A percentile compares a stretch with the other conserved stretches of the same genome.
phyloP scores from a whole-genome alignment of 2,797 vertebrate species.

The Alca torda region DNA sequence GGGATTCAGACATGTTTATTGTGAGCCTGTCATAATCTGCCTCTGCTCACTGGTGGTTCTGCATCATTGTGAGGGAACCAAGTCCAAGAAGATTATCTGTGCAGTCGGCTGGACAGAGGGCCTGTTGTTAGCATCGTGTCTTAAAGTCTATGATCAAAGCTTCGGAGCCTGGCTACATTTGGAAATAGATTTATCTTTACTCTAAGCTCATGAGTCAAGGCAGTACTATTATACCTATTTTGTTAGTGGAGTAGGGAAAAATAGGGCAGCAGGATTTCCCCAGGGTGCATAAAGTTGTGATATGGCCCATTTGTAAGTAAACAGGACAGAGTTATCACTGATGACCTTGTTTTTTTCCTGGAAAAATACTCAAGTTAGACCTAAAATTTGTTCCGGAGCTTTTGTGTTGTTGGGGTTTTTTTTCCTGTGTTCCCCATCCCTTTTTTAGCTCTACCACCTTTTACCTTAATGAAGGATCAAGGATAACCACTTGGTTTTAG shows the following conservation, averaged over 20 bases:
- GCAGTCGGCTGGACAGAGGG: not conserved
- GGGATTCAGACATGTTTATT: not conserved
- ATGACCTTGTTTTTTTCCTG: not conserved
- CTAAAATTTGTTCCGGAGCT: not conserved
- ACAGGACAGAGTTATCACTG: not conserved
- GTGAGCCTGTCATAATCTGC: not conserved
- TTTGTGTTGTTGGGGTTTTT: not conserved
- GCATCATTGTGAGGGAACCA: not conserved
- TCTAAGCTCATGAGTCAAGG: not conserved
- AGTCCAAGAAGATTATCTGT: not conserved
- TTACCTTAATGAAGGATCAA: not conserved
- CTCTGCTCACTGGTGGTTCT: not conserved
- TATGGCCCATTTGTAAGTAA: not conserved
- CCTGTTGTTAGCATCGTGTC: not conserved
- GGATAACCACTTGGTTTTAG: not conserved
- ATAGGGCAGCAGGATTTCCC: not conserved
- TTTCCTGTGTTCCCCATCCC: accelerated
- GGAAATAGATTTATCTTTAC: not conserved
- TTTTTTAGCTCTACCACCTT: not conserved
- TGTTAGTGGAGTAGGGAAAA: not conserved
- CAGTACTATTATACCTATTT: not conserved
- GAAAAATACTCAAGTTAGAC: not conserved
- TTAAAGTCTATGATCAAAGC: not conserved
- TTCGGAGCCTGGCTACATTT: not conserved
- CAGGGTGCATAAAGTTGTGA: not conserved